Percentiles rank a stretch among this genome's conserved stretches.
These are phyloP conservation scores for Kuschelorhynchus macadamiae DNA, from an alignment of 2,888 invertebrate species.

Conservation along the genomic window DNA sequence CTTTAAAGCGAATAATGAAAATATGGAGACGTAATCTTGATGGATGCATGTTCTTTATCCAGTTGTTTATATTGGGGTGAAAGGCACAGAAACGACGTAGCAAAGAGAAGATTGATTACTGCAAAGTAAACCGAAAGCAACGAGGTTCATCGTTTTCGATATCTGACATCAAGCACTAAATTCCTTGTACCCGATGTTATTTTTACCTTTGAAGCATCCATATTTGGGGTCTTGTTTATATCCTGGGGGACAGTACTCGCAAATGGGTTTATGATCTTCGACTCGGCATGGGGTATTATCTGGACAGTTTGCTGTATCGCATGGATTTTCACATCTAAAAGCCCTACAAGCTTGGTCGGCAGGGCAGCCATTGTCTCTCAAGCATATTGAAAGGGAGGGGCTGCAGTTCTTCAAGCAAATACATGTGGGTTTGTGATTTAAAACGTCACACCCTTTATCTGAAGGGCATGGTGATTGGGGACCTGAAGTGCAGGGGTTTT, in stretches of 20 bases:
- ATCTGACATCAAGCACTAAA: conserved; percentile 62
- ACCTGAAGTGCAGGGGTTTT: conserved; percentile 85
- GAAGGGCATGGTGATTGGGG: conserved; percentile 79
- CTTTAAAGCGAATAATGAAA: conserved; percentile 42
- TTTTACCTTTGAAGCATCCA: conserved; percentile 97
- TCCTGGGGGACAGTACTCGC: conserved; percentile 96
- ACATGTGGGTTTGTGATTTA: conserved; percentile 89
- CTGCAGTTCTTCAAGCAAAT: conserved; percentile 90
- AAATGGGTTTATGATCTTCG: conserved; percentile 94
- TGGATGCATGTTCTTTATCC: conserved; percentile 41
- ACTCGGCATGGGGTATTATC: conserved; percentile 91
- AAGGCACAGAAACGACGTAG: conserved; percentile 57
- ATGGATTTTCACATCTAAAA: conserved; percentile 92
- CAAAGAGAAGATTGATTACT: conserved; percentile 58
- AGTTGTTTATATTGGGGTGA: conserved; percentile 41
- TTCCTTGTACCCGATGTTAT: conserved; percentile 46
- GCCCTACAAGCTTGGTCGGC: conserved; percentile 87
- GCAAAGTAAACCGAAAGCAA: conserved; percentile 63
- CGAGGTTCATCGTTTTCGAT: conserved; percentile 61
- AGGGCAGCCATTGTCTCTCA: conserved; percentile 91
- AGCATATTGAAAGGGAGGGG: conserved; percentile 88
- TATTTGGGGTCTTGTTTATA: conserved; percentile 92
- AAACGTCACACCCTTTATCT: conserved; percentile 89
- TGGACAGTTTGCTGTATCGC: conserved; percentile 87
- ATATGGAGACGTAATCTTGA: conserved; percentile 37